Evolutionary conservation across 2,797 vertebrate species (phyloP).

Genomic region (Basileuterus tristriatus): DNA sequence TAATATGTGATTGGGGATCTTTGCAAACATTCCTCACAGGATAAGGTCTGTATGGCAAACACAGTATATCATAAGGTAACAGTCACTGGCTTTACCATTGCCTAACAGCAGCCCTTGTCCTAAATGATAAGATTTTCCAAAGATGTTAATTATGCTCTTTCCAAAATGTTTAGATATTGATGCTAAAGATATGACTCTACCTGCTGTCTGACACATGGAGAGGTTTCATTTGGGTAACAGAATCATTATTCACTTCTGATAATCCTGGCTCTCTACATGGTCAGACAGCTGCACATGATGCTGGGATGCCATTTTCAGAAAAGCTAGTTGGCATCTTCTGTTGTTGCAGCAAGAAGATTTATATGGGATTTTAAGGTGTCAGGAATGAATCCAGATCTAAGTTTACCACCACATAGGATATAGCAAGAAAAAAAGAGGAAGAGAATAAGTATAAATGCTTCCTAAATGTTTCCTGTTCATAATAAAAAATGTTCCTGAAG

Average conservation of each 20-base stretch:
- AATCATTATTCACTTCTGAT: background rate
- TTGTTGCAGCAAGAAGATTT: background rate
- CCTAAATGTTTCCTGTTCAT: background rate
- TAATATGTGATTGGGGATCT: fast-evolving
- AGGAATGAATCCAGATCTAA: background rate
- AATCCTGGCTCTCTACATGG: background rate
- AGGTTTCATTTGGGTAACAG: background rate
- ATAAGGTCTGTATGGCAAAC: background rate
- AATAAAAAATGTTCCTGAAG: background rate
- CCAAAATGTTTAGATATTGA: background rate
- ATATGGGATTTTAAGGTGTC: background rate
- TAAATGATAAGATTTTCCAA: background rate
- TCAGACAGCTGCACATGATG: background rate
- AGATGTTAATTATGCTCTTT: background rate
- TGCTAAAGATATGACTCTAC: background rate
- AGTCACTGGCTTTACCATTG: background rate
- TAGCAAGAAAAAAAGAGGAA: background rate
- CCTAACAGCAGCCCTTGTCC: background rate
- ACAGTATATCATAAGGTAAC: background rate
- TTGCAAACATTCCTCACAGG: background rate
- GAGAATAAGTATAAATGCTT: background rate
- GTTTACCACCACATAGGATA: background rate
- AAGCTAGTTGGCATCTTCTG: background rate
- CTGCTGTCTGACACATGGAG: background rate
- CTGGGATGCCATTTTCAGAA: background rate